A percentile compares a stretch with the other conserved stretches of the same genome.
phyloP scores from a whole-genome alignment of 2,888 invertebrate species.

The Microplitis manilae region DNA sequence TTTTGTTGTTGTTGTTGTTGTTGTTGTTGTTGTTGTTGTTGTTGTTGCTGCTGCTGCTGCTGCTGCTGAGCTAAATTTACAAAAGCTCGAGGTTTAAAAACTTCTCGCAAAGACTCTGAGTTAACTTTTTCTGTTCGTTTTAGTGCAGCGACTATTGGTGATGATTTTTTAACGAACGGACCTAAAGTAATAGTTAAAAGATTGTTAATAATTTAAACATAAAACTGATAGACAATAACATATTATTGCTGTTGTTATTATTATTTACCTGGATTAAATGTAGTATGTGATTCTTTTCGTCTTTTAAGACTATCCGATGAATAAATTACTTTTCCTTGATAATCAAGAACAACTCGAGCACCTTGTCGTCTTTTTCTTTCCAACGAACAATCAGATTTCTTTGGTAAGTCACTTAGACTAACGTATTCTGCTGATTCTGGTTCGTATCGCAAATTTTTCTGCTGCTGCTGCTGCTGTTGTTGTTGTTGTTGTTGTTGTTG shows the following conservation, averaged over 20 bases:
- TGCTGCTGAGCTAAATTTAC: neutral
- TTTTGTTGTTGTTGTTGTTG: neutral
- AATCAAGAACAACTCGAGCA: slow-evolving; percentile 86
- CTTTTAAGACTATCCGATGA: slow-evolving; percentile 88
- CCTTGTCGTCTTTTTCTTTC: slow-evolving; percentile 76
- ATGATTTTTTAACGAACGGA: neutral
- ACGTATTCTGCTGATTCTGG: slow-evolving; percentile 79
- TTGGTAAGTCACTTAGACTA: slow-evolving; percentile 84
- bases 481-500: neutral
- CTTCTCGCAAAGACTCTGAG: neutral
- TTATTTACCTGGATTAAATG: slow-evolving; percentile 84
- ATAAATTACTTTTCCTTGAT: slow-evolving; percentile 90
- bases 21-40: too few relatives aligned
- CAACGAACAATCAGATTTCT: slow-evolving; percentile 73
- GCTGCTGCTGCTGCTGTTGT: neutral
- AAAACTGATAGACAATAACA: neutral
- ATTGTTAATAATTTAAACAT: neutral
- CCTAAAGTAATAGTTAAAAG: neutral
- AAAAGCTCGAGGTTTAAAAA: neutral
- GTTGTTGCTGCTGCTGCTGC: neutral
- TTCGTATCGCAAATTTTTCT: neutral
- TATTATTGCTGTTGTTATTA: neutral
- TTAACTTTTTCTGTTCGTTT: neutral
- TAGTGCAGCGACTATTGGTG: neutral
- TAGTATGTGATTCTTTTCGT: slow-evolving; percentile 85